Percentiles rank a stretch among this genome's conserved stretches.
phyloP scores from a whole-genome alignment of 2,797 vertebrate genomes.

The Apodemus agrarius region DNA sequence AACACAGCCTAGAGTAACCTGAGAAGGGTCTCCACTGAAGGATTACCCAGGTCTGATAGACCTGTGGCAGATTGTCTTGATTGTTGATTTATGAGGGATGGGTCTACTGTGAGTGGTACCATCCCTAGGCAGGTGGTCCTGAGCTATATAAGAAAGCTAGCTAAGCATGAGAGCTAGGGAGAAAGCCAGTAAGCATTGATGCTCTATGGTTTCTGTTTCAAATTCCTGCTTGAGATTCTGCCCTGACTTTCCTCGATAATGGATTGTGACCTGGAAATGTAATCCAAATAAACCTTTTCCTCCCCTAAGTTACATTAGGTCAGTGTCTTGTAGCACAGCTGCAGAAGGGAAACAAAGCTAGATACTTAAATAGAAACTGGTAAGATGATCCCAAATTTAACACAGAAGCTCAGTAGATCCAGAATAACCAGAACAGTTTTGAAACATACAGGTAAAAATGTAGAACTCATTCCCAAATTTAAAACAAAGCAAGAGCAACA shows the following conservation, averaged over 20 bases:
- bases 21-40: background rate
- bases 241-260: background rate
- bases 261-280: background rate
- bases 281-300: background rate
- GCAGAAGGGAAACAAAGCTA: background rate
- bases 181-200: background rate
- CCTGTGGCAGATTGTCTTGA: background rate
- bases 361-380: background rate
- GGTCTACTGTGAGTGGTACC: background rate
- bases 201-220: background rate
- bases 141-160: background rate
- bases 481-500: background rate
- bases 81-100: background rate
- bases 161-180: too few relatives aligned
- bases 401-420: background rate
- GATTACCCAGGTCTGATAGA: background rate
- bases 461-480: background rate
- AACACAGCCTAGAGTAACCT: too few relatives aligned
- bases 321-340: background rate
- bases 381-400: background rate
- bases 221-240: background rate
- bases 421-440: background rate
- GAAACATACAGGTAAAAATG: background rate
- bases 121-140: background rate
- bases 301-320: background rate